phyloP scores from a whole-genome alignment of 2,888 invertebrate species.

The Tinea trinotella region DNA sequence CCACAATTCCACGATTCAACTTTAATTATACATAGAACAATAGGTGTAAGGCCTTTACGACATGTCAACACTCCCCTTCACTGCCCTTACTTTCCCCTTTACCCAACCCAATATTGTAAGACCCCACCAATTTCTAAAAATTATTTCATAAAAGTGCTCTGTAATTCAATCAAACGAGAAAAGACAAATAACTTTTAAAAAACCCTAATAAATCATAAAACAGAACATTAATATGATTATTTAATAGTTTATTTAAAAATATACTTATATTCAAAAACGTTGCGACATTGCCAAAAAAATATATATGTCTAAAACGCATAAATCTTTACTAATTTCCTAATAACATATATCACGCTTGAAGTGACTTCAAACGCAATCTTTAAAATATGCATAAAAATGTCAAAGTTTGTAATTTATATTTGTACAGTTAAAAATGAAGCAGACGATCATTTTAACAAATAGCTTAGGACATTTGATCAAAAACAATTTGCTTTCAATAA shows the following conservation, averaged over 20 bases:
- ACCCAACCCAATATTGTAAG: too few species aligned
- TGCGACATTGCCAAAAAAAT: constrained; percentile 5
- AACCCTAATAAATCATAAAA: not conserved
- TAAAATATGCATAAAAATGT: constrained; percentile 68
- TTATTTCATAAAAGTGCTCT: too few species aligned
- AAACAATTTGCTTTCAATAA: not conserved
- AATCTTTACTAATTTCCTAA: constrained; percentile 16
- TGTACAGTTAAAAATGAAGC: constrained; percentile 6
- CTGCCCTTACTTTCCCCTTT: too few species aligned
- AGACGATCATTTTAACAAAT: constrained; percentile 2
- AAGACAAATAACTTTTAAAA: constrained; percentile 4
- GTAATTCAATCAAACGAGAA: too few species aligned
- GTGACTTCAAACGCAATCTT: constrained; percentile 62
- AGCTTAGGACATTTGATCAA: not conserved
- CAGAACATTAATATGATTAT: not conserved
- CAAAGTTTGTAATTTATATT: constrained; percentile 57
- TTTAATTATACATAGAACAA: too few species aligned
- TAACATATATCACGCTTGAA: constrained; percentile 38
- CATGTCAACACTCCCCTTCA: too few species aligned
- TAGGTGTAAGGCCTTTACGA: too few species aligned
- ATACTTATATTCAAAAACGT: not conserved
- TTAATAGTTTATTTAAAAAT: constrained; percentile 4
- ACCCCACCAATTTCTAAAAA: too few species aligned
- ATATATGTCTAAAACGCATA: constrained; percentile 6
- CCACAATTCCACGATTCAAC: too few species aligned